Percentiles rank a stretch among this genome's conserved stretches.
phyloP scores from a whole-genome alignment of 2,113 vertebrate species.

The Xenotilapia caudafasciata region DNA sequence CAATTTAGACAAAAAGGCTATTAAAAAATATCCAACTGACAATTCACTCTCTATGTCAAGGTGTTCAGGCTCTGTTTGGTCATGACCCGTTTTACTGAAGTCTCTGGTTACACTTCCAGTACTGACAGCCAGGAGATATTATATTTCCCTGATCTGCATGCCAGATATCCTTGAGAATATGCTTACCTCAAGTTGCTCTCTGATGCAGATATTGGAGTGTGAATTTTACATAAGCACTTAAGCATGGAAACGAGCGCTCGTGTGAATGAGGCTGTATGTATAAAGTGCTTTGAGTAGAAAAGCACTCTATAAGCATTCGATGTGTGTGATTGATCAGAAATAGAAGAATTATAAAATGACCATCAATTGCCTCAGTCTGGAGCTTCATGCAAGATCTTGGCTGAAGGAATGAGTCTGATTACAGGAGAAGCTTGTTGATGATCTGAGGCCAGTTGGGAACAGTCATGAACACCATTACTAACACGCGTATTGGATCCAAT shows the following conservation, averaged over 20 bases:
- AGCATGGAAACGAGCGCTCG: background rate
- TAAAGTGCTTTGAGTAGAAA: background rate
- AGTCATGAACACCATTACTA: background rate
- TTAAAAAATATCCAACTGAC: background rate
- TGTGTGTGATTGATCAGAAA: background rate
- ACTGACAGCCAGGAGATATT: background rate
- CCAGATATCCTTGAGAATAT: background rate
- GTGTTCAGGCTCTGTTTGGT: background rate
- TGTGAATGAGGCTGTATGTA: accelerated
- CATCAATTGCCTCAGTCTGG: background rate
- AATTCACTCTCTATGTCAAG: accelerated
- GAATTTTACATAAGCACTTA: background rate
- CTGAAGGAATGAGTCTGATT: background rate
- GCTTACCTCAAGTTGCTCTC: background rate
- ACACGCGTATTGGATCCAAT: background rate
- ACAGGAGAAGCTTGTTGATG: background rate
- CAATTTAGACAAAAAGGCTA: background rate
- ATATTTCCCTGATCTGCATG: background rate
- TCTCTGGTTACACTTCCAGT: background rate
- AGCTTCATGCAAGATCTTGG: background rate
- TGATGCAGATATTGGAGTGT: background rate
- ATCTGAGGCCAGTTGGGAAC: background rate
- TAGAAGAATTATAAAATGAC: background rate
- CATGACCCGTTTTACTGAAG: background rate
- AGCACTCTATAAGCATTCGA: background rate